Evolutionary conservation across 1,140 invertebrate genomes (phyloP), one percentile per base, ranked within the genome.

Genomic region (Micrasema longulum): DNA sequence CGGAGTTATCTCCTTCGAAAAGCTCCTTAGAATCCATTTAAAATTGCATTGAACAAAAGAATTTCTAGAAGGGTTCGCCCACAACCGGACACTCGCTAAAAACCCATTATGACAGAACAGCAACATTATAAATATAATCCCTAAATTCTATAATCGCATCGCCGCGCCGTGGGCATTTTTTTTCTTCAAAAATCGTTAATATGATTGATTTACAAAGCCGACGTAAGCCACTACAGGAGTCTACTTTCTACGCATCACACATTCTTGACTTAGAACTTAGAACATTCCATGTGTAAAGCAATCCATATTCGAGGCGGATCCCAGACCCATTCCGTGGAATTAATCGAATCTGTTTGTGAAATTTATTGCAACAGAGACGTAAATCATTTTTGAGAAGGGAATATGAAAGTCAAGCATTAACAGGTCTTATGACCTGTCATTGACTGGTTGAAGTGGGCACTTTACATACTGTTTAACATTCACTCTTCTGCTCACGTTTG

Each of bases 91-190:
- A 60, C 55, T 60, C 35, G 55, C 35, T 36, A 31, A 60, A 63
- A 47, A 63, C 12, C 60, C 60, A 63, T 47, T 63, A 63, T 63
- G 11, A 18, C 10, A 0, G 23, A 63, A 47, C 38, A 63, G 41
- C 41, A 63, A 63, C 38, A 45, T 20, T 20, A 43, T 63, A 63
- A 66, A 52, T 66, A 52, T 67, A 67, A 67, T 67, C 65, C 50
- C 14, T 14, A 47, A 57, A 69, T 57, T 43, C 66, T 22, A 69
- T 69, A 69, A 69, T 69, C 66, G n/a, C n/a, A n/a, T n/a, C n/a
- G n/a, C n/a, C n/a, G n/a, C n/a, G 36, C 66, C 53, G 52, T 60
- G 53, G 66, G 66, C 38, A n/a, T 23, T 43, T 23, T 41, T 64
- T 50, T 66, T 7, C 47, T 53, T 53, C 35, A 12, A 53, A 31